These are phyloP conservation scores for Geodia barretti DNA, from an alignment of 37 sponge, comb jelly and placozoan genomes.

Conservation along the genomic window DNA sequence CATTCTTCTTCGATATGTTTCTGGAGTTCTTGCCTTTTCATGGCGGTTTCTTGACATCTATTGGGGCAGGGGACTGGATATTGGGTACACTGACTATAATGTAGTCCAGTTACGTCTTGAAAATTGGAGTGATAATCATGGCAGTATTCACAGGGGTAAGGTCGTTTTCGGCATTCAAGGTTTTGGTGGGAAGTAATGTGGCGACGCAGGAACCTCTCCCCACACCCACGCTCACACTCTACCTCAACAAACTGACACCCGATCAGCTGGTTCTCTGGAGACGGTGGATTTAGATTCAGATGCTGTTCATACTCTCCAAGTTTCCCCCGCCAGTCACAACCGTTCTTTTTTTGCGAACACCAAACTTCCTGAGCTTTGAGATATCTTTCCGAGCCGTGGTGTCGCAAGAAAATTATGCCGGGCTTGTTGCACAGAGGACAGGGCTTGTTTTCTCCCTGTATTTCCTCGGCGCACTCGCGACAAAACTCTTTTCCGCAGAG, in stretches of 20 bases:
- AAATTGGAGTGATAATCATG: constrained; percentile 7
- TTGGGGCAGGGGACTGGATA: constrained; percentile 34
- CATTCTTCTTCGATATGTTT: constrained; percentile 1
- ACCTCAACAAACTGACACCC: constrained; percentile 11
- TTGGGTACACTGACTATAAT: neutral
- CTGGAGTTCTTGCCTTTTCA: neutral
- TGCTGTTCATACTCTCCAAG: constrained; percentile 18
- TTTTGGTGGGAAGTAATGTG: neutral
- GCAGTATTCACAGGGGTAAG: constrained; percentile 38
- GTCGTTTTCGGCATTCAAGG: constrained; percentile 12
- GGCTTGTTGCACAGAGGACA: constrained; percentile 38
- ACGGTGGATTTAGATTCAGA: constrained; percentile 4
- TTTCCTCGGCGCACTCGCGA: neutral
- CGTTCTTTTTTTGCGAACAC: neutral
- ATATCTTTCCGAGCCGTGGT: constrained; percentile 6
- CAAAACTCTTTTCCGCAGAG: constrained; percentile 49
- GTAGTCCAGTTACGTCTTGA: constrained; percentile 27
- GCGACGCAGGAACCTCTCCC: neutral
- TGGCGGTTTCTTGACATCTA: neutral
- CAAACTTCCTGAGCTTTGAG: constrained; percentile 12
- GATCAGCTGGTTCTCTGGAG: neutral
- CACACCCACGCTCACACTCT: constrained; percentile 14
- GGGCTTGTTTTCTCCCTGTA: constrained; percentile 5
- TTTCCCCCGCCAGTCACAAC: constrained; percentile 41
- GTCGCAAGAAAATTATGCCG: constrained; percentile 3